A percentile compares a stretch with the other conserved stretches of the same genome.
phyloP scores from a whole-genome alignment of 2,888 invertebrate genomes.

The Cyaniris semiargus region DNA sequence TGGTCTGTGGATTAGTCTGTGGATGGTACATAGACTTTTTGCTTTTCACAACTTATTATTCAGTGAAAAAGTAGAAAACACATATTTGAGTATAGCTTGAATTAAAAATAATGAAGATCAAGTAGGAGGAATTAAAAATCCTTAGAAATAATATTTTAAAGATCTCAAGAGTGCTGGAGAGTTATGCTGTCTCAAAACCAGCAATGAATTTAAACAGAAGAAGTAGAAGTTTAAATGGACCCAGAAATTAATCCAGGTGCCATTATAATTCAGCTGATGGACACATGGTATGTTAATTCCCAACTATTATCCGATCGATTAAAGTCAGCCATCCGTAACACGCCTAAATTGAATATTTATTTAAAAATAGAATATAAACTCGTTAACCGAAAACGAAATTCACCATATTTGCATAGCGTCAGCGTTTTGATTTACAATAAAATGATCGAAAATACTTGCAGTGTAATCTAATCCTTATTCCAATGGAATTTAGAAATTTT shows the following conservation, averaged over 20 bases:
- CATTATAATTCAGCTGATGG: not conserved
- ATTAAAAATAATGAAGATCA: too few species aligned
- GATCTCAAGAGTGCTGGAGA: too few species aligned
- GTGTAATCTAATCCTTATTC: not conserved
- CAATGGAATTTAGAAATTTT: not conserved
- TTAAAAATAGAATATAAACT: slow-evolving; percentile 16
- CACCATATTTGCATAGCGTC: slow-evolving; percentile 8
- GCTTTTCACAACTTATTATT: too few species aligned
- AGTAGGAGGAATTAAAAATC: too few species aligned
- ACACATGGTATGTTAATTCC: slow-evolving; percentile 9
- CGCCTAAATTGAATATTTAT: slow-evolving; percentile 27
- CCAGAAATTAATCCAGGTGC: not conserved
- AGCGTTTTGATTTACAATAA: slow-evolving; percentile 3
- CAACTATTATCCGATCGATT: slow-evolving; percentile 18
- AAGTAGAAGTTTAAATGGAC: too few species aligned
- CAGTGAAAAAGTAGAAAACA: too few species aligned
- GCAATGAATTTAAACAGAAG: too few species aligned
- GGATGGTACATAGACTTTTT: not conserved
- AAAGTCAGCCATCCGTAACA: not conserved
- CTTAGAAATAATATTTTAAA: too few species aligned
- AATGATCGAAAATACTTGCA: not conserved
- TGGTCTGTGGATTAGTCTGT: too few species aligned
- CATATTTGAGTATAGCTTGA: too few species aligned
- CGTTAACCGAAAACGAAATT: not conserved
- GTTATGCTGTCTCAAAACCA: too few species aligned